phyloP scores from a whole-genome alignment of 2,113 vertebrate genomes.

The Piprites chloris region DNA sequence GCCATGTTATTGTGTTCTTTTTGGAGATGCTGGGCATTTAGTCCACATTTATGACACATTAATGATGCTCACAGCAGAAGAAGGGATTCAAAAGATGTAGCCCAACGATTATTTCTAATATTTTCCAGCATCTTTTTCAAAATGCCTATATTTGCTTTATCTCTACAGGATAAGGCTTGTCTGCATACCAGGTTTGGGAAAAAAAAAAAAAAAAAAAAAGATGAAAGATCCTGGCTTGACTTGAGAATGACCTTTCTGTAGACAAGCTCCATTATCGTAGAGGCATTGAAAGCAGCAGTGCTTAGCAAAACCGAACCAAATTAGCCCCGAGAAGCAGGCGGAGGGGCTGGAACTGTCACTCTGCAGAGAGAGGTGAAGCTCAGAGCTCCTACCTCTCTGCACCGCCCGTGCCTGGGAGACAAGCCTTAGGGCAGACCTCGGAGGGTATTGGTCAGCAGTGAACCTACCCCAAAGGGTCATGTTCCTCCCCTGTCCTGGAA shows the following conservation, averaged over 20 bases:
- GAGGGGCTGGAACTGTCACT: background rate
- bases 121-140: background rate
- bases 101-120: background rate
- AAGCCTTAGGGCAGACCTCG: fast-evolving
- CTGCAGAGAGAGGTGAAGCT: background rate
- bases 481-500: background rate
- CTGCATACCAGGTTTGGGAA: slow-evolving; percentile 2
- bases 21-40: background rate
- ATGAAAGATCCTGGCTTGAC: slow-evolving; percentile 50
- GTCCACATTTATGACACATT: background rate
- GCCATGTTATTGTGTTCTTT: background rate
- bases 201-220: background rate
- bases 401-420: background rate
- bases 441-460: background rate
- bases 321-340: background rate
- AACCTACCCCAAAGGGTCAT: fast-evolving
- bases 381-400: background rate
- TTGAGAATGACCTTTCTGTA: slow-evolving; percentile 54
- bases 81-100: background rate
- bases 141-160: background rate
- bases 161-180: slow-evolving; percentile 13
- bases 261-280: slow-evolving; percentile 49
- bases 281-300: slow-evolving; percentile 61
- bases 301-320: slow-evolving; percentile 63
- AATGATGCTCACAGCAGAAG: background rate